Percentiles rank a stretch among this genome's conserved stretches.
phyloP scores from a whole-genome alignment of 2,888 invertebrate species.

The Pristionchus mayeri region DNA sequence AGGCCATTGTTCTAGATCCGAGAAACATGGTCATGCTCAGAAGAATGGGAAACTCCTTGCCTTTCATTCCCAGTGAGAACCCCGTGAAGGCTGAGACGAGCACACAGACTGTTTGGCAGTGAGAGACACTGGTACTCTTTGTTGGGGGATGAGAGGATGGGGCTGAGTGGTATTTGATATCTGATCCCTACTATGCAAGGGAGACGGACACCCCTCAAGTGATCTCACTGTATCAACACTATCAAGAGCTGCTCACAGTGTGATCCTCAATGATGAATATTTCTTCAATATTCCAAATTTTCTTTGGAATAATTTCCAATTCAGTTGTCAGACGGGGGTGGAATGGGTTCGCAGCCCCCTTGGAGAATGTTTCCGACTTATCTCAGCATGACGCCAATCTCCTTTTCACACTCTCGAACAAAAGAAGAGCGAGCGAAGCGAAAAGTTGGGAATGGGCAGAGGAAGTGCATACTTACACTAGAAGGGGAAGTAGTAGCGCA shows the following conservation, averaged over 20 bases:
- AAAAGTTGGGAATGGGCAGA: neutral
- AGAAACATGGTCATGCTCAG: too few species aligned
- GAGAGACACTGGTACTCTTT: constrained; percentile 22
- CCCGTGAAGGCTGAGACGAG: neutral
- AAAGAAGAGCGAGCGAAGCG: constrained; percentile 18
- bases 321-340: constrained; percentile 1
- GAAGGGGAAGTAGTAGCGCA: neutral
- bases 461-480: neutral
- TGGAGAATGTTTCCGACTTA: constrained; percentile 31
- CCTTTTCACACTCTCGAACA: constrained; percentile 40
- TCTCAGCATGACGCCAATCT: constrained; percentile 46
- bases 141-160: constrained; percentile 17
- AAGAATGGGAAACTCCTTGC: neutral
- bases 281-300: neutral
- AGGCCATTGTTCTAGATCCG: too few species aligned
- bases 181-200: neutral
- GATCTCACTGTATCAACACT: neutral
- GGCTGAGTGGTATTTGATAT: constrained; percentile 13
- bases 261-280: too few species aligned
- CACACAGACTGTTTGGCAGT: constrained; percentile 15
- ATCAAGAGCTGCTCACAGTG: neutral
- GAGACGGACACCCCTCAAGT: constrained; percentile 1
- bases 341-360: neutral
- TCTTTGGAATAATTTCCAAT: neutral
- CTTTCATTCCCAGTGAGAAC: neutral